A percentile compares a stretch with the other conserved stretches of the same genome.
Evolutionary conservation across 2,797 vertebrate species (phyloP).

Genomic region (Eutrigla gurnardus): DNA sequence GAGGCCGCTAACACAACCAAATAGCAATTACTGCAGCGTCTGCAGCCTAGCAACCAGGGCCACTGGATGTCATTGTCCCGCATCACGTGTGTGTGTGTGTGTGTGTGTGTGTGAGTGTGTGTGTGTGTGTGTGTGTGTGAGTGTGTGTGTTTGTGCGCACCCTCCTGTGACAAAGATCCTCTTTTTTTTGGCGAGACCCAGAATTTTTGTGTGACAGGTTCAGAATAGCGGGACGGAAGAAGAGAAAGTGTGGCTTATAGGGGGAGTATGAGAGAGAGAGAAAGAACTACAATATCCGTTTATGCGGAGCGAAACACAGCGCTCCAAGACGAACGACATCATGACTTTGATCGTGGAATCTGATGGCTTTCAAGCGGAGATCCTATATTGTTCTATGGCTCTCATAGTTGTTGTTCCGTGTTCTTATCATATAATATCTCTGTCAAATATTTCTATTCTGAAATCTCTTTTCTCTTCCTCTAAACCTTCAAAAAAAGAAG

Average conservation of each 20-base stretch:
- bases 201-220: slow-evolving; percentile 68
- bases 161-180: slow-evolving; percentile 61
- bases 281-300: slow-evolving; percentile 7
- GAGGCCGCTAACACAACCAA: slow-evolving; percentile 68
- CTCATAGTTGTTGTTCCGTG: background rate
- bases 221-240: slow-evolving; percentile 38
- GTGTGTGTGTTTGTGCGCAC: slow-evolving; percentile 5
- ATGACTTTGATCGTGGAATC: background rate
- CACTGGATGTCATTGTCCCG: slow-evolving; percentile 71
- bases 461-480: too few species aligned
- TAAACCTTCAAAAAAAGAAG: too few species aligned
- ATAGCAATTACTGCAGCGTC: slow-evolving; percentile 71
- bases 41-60: slow-evolving; percentile 75
- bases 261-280: slow-evolving; percentile 2
- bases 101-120: slow-evolving; percentile 34
- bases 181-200: slow-evolving; percentile 26
- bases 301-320: slow-evolving; percentile 1
- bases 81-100: slow-evolving; percentile 47
- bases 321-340: slow-evolving; percentile 8
- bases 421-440: background rate
- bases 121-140: slow-evolving; percentile 29
- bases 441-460: background rate
- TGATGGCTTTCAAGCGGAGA: background rate
- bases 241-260: slow-evolving; percentile 20
- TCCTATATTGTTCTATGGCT: background rate